These are phyloP conservation scores for Trichosurus vulpecula DNA, from an alignment of 2,797 vertebrate species.

Conservation along the genomic window DNA sequence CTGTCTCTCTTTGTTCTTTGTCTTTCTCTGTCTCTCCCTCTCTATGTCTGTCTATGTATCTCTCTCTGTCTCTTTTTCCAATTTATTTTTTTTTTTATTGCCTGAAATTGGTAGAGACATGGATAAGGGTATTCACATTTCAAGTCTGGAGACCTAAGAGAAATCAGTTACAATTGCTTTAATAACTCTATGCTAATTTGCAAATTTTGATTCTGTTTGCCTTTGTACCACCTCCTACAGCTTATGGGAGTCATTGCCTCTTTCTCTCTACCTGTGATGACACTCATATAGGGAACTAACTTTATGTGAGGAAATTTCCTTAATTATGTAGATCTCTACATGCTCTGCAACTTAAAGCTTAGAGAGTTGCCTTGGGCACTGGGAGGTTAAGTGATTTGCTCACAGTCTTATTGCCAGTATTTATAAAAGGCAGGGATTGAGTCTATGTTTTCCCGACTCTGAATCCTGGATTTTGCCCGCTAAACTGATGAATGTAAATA, in stretches of 20 bases:
- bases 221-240: background rate
- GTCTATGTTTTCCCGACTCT: background rate
- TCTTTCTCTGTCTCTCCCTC: background rate
- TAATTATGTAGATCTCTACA: background rate
- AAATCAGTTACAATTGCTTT: background rate
- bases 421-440: background rate
- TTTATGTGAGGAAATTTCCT: background rate
- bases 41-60: background rate
- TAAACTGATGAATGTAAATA: background rate
- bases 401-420: background rate
- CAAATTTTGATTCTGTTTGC: background rate
- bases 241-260: background rate
- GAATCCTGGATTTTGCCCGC: background rate
- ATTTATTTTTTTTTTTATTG: background rate
- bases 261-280: background rate
- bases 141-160: background rate
- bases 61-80: background rate
- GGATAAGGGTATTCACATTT: background rate
- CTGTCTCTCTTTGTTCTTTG: background rate
- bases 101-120: background rate
- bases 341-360: background rate
- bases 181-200: background rate
- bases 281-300: background rate
- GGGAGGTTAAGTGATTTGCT: background rate
- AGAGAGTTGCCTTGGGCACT: too few relatives aligned